Conservation (phyloP, 1,140 invertebrate genomes). For the Diorhabda elongata region DNA sequence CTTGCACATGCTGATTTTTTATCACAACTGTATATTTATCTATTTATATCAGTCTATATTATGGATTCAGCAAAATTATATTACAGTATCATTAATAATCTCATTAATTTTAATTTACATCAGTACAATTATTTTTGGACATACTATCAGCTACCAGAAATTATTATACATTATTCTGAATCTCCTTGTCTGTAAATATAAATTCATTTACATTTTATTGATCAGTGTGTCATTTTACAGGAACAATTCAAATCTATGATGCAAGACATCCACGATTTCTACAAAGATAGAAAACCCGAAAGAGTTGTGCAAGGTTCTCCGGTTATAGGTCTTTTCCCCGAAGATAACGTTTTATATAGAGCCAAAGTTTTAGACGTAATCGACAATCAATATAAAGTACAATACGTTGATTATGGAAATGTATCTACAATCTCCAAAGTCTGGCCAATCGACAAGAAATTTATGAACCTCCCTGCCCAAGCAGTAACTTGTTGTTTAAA, state of each 20-base stretch:
- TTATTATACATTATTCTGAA: too few relatives aligned
- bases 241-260: constrained; percentile 63
- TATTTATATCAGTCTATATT: too few relatives aligned
- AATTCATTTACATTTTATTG: too few relatives aligned
- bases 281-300: constrained; percentile 52
- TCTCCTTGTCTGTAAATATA: too few relatives aligned
- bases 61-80: too few relatives aligned
- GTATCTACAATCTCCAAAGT: constrained; percentile 59
- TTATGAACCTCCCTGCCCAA: constrained; percentile 64
- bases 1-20: too few relatives aligned
- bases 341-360: constrained; percentile 65
- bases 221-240: constrained; percentile 20
- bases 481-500: constrained; percentile 62
- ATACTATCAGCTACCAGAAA: too few relatives aligned
- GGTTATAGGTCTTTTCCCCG: constrained; percentile 62
- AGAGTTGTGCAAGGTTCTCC: constrained; percentile 53
- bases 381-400: constrained; percentile 56
- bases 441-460: constrained; percentile 62
- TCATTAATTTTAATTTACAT: too few relatives aligned
- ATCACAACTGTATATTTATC: too few relatives aligned
- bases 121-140: too few relatives aligned
- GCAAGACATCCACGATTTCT: constrained; percentile 63
- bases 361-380: constrained; percentile 57
- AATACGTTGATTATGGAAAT: constrained; percentile 74
- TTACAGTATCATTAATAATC: too few relatives aligned